phyloP scores from a whole-genome alignment of 2,888 invertebrate genomes.

The Drosophila nigricruria region DNA sequence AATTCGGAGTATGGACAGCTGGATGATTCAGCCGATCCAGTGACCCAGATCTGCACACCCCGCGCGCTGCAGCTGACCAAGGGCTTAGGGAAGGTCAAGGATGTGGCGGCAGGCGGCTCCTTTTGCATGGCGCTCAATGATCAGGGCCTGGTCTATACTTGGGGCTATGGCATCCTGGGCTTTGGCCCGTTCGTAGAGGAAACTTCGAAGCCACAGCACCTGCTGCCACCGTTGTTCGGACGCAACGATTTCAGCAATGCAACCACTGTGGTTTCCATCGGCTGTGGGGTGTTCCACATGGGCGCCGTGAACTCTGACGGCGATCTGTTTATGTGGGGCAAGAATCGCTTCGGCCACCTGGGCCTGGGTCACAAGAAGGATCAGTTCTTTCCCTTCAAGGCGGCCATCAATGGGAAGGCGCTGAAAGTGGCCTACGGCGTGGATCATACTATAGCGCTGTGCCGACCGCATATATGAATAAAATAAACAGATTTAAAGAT shows the following conservation, averaged over 20 bases:
- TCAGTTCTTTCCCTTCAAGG: conserved; percentile 95
- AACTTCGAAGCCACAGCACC: conserved; percentile 88
- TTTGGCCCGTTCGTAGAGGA: conserved; percentile 92
- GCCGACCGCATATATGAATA: conserved; percentile 88
- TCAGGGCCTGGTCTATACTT: conserved; percentile 93
- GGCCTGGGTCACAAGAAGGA: conserved; percentile 93
- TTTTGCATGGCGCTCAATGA: conserved; percentile 94
- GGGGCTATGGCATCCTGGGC: conserved; percentile 97
- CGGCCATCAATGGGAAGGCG: conserved; percentile 91
- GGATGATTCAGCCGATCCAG: conserved; percentile 71
- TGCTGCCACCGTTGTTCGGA: conserved; percentile 94
- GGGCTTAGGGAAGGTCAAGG: conserved; percentile 90
- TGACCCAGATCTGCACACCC: conserved; percentile 90
- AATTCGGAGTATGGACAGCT: conserved; percentile 97
- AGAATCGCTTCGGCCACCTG: conserved; percentile 93
- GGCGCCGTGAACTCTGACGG: conserved; percentile 93
- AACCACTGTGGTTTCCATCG: conserved; percentile 88
- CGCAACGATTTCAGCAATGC: conserved; percentile 92
- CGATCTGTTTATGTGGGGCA: conserved; percentile 96
- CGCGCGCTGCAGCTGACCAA: conserved; percentile 88
- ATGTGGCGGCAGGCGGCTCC: conserved; percentile 94
- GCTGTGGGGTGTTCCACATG: conserved; percentile 91
- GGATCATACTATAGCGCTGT: conserved; percentile 93
- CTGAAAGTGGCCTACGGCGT: conserved; percentile 92
- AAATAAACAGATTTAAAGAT: conserved; percentile 61